These are phyloP conservation scores for Hylaeus volcanicus DNA, from an alignment of 1,140 invertebrate species.

Conservation along the genomic window DNA sequence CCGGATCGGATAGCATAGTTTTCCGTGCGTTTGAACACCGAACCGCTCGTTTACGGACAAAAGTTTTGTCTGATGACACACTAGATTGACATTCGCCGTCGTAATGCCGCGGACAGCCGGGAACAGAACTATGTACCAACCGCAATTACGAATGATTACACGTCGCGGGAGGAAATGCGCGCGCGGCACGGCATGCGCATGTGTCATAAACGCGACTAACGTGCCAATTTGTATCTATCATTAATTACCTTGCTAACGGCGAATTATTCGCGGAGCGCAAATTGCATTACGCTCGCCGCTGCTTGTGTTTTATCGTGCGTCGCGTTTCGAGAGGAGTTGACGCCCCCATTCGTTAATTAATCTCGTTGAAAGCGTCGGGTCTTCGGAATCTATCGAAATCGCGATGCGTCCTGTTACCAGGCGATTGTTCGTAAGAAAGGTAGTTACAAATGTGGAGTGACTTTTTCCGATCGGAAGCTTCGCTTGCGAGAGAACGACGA, in stretches of 20 bases:
- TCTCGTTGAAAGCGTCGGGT: no score
- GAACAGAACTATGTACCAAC: slow-evolving; percentile 30
- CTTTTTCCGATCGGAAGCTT: no score
- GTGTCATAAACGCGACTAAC: slow-evolving; percentile 52
- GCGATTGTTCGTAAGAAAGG: no score
- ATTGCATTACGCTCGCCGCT: background rate
- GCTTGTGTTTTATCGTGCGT: background rate
- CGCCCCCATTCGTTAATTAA: no score
- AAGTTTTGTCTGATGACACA: slow-evolving; percentile 50
- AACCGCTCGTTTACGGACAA: background rate
- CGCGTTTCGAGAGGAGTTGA: no score
- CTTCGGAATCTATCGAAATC: no score
- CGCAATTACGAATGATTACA: slow-evolving; percentile 58
- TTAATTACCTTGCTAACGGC: slow-evolving; percentile 59
- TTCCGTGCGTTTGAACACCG: slow-evolving; percentile 1
- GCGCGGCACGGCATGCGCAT: slow-evolving; percentile 34
- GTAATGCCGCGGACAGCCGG: slow-evolving; percentile 9
- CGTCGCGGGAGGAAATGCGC: slow-evolving; percentile 39
- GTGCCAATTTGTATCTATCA: slow-evolving; percentile 54
- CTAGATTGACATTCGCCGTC: slow-evolving; percentile 46
- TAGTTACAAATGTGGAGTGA: no score
- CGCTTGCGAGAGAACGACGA: no score
- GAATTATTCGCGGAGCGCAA: slow-evolving; percentile 47
- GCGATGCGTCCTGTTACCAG: no score
- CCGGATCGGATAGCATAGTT: background rate